Evolutionary conservation across 2,113 vertebrate species (phyloP).

Genomic region (Panthera tigris): DNA sequence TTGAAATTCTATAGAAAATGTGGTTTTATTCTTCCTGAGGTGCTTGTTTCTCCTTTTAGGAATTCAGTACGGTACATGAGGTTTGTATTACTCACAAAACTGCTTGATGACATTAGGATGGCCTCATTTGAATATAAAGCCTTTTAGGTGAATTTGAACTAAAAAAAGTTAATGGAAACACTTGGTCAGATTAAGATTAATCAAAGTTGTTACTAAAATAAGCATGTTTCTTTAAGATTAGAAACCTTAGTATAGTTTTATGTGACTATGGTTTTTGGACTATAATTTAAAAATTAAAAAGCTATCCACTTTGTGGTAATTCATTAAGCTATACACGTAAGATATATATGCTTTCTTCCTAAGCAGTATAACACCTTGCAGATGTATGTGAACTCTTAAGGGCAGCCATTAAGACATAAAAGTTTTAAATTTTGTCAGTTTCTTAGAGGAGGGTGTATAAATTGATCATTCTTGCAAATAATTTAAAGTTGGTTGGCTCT

Average conservation of each 20-base stretch:
- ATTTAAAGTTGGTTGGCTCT: constrained; percentile 30
- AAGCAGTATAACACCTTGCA: neutral
- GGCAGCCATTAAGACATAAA: neutral
- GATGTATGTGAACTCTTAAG: neutral
- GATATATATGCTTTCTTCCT: neutral
- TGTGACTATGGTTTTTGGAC: neutral
- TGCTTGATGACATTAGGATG: neutral
- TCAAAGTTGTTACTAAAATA: neutral
- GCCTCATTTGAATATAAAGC: neutral
- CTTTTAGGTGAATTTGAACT: constrained; percentile 9
- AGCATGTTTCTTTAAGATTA: neutral
- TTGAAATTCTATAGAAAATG: neutral
- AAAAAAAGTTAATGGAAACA: neutral
- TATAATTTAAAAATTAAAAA: neutral
- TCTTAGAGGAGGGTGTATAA: neutral
- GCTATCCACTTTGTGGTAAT: neutral
- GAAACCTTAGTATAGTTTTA: neutral
- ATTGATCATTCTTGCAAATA: neutral
- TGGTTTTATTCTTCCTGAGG: neutral
- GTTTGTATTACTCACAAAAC: neutral
- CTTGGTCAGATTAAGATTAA: neutral
- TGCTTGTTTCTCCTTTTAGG: neutral
- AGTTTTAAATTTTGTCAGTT: constrained; percentile 14
- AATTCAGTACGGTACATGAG: neutral
- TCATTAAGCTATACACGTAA: neutral